These are phyloP conservation scores for Microcebus ravelobensis DNA, from an alignment of 2,113 vertebrate genomes.

Conservation along the genomic window DNA sequence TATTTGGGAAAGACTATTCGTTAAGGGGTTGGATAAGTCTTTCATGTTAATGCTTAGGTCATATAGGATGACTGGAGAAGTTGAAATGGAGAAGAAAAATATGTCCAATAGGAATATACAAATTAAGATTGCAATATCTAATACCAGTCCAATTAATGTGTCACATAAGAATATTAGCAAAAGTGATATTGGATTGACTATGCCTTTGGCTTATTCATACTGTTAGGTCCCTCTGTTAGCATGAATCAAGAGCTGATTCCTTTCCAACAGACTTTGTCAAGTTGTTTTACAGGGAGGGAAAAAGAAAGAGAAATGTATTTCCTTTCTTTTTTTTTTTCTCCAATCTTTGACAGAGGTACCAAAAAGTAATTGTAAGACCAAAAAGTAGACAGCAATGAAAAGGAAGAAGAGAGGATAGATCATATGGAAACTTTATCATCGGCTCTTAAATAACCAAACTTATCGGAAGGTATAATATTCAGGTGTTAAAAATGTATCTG, in stretches of 20 bases:
- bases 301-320: slow-evolving; percentile 40
- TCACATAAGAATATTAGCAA: neutral
- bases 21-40: neutral
- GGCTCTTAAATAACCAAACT: neutral
- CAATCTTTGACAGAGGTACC: neutral
- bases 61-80: neutral
- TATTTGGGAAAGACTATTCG: neutral
- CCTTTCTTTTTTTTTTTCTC: neutral
- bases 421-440: neutral
- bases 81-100: neutral
- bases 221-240: neutral
- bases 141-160: neutral
- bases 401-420: neutral
- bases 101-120: neutral
- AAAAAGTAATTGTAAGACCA: neutral
- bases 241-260: neutral
- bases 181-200: neutral
- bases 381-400: neutral
- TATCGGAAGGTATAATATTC: slow-evolving; percentile 14
- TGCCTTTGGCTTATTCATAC: neutral
- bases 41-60: neutral
- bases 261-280: neutral
- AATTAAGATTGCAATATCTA: neutral
- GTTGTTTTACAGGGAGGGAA: neutral
- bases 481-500: slow-evolving; percentile 29